Conservation (phyloP, 2,797 vertebrate genomes). For the Holocentrus rufus region DNA sequence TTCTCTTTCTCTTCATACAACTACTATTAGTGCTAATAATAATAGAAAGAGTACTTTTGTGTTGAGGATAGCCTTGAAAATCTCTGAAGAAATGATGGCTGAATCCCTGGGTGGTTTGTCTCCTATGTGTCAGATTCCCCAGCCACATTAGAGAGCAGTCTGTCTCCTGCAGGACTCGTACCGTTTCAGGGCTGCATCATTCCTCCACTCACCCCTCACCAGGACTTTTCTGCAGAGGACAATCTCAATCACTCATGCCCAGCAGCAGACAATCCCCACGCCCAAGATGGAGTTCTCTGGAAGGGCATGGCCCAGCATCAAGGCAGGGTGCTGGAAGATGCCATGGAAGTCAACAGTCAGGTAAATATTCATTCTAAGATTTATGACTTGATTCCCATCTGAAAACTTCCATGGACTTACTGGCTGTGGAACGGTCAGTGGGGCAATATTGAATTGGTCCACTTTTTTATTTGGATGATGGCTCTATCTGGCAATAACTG, state of each 20-base stretch:
- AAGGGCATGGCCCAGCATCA: constrained; percentile 77
- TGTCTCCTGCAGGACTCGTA: constrained; percentile 70
- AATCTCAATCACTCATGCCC: constrained; percentile 37
- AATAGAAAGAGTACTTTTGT: background rate
- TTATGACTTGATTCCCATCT: background rate
- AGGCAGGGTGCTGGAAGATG: constrained; percentile 76
- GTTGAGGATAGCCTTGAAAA: background rate
- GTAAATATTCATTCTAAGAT: constrained; percentile 67
- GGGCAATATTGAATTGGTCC: no score
- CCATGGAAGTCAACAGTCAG: constrained; percentile 83
- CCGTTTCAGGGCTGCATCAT: constrained; percentile 79
- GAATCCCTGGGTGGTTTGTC: background rate
- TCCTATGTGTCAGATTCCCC: constrained; percentile 79
- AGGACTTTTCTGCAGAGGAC: constrained; percentile 47
- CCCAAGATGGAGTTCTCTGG: constrained; percentile 77
- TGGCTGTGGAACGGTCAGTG: no score
- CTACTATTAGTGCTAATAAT: background rate
- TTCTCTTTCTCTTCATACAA: background rate
- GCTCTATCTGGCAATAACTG: no score
- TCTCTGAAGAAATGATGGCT: background rate
- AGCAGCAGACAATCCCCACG: background rate
- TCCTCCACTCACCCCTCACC: constrained; percentile 70
- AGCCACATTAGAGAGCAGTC: constrained; percentile 77
- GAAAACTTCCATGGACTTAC: no score
- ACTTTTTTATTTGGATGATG: background rate